phyloP scores from a whole-genome alignment of 2,113 vertebrate species.

The Pampusana beccarii region DNA sequence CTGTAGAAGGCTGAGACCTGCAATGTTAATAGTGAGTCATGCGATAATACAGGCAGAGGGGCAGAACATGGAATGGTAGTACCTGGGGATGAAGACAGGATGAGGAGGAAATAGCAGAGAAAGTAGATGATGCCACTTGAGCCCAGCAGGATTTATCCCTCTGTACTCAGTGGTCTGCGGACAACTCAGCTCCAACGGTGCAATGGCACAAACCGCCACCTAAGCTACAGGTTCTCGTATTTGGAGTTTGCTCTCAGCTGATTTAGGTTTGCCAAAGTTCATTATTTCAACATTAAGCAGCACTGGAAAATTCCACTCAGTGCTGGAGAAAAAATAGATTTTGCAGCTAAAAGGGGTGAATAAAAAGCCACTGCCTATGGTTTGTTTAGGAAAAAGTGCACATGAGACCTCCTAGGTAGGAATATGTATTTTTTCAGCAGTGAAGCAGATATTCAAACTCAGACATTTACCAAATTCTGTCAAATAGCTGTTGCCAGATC shows the following conservation, averaged over 20 bases:
- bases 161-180: neutral
- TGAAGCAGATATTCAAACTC: neutral
- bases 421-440: neutral
- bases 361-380: neutral
- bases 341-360: neutral
- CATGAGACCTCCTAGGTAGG: neutral
- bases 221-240: neutral
- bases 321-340: neutral
- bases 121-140: neutral
- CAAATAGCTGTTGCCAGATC: constrained; percentile 31
- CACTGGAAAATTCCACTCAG: constrained; percentile 53
- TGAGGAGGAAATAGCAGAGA: neutral
- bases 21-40: neutral
- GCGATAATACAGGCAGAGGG: neutral
- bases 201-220: neutral
- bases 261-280: constrained; percentile 60
- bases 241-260: constrained; percentile 29
- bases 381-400: neutral
- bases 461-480: constrained; percentile 41
- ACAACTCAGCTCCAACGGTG: neutral
- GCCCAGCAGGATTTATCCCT: neutral
- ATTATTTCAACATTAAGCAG: constrained; percentile 54
- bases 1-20: neutral
- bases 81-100: neutral
- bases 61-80: neutral